Base-by-base conservation (phyloP, 2,888 invertebrate species). In the Pasiphila rectangulata region DNA sequence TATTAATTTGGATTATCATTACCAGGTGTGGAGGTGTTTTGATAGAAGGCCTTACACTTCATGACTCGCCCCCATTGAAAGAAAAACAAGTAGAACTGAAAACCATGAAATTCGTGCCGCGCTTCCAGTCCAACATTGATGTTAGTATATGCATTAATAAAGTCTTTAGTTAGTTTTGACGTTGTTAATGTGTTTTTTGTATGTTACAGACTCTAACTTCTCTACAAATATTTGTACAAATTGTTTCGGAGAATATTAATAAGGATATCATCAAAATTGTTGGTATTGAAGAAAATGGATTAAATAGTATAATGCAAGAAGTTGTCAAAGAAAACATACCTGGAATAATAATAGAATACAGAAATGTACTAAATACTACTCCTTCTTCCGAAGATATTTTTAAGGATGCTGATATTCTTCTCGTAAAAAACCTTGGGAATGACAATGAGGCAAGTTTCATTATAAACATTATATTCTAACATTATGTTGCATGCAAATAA, bases 21-120 rank as follows among this genome's bases (percentile, higher is more conserved):
- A 2, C 2, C 32, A 75, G 75, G 6, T 70, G 72, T 39, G 71
- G 68, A 5, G 73, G 75, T 9, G 45, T 75, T 13, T 13, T 43
- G 2, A 46, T 75, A 7, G 50, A 60, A 23, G 58, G 57, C 39
- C 32, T 75, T 1, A 54, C 54, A 35, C 61, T 63, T 1, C 46
- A 49, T 30, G 44, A 65, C 20, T 32, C 64, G 13, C 57, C 60
- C 6, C 35, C 46, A 6, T 1, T 38, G 3, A 39, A 34, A 10
- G 13, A 46, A 3, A 53, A 38, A 7, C 35, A 44, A 5, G 39
- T 65, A 29, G 6, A 23, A 7, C 40, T 69, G 12, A 49, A 56
- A 23, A 23, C 51, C 20, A 36, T 61, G 29, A 47, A 46, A 21
- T 69, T 63, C 32, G 45, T 64, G 20, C 46, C 61, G 1, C 25